Base-by-base conservation (phyloP, 2,797 vertebrate genomes). In the Smutsia gigantea region DNA sequence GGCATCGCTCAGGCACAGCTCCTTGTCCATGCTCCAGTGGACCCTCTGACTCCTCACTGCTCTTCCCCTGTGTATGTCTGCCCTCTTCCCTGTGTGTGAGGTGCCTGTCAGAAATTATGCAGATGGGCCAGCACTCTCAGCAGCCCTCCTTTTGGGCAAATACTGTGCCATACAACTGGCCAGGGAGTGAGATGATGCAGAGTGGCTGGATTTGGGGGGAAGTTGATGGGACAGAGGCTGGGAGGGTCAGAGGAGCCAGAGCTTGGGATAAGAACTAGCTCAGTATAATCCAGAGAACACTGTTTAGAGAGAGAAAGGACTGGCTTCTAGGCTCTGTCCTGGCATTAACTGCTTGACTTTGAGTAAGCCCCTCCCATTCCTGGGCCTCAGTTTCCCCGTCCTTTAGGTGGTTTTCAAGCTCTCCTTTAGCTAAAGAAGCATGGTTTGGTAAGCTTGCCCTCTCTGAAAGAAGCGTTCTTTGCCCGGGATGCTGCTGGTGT, bases 91-190 rank as follows among this genome's bases (percentile, higher is more conserved):
- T 69, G 0, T 12, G 14, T 46, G 49, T 14, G 94, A 49, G 94
- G 92, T 7, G 34, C 96, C 39, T 0, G 0, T 34, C 4, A 89
- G 92, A 87, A 59, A 8, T 14, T 14, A 8, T 7, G 34, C 25
- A 55, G 83, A 25, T 0, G 17, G 71, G 42, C 42, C 14, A 3
- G 55, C 17, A 4, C 68, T 42, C 69, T 92, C 51, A 29, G 27
- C 64, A 10, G 57, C 86, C 49, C 97, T 97, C 96, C 95, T 97
- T 96, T 37, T 0, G 78, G 14, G 19, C 95, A 95, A 93, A 75
- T 92, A 68, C 83, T 12, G 72, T 7, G 82, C 63, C 55, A 4
- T 8, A 39, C 23, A 19, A 42, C 90, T 39, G 29, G 34, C 57
- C 31, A 19, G 72, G 83, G 66, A 85, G 39, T 66, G 37, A 85